These are phyloP conservation scores for Fukomys damarensis DNA, from an alignment of 2,113 vertebrate genomes.

Conservation along the genomic window DNA sequence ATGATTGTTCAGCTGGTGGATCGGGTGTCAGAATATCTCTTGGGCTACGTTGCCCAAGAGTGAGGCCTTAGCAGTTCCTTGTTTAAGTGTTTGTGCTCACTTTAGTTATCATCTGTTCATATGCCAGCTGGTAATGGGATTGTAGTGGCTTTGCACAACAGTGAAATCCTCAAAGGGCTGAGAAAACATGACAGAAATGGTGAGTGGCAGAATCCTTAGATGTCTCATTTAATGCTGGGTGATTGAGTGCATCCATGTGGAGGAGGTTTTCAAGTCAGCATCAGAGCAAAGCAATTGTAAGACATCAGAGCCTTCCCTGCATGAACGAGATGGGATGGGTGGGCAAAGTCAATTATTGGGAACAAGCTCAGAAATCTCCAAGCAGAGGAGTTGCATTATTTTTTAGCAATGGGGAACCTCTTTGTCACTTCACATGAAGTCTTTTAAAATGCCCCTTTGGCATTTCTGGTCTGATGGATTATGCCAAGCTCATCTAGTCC, in stretches of 20 bases:
- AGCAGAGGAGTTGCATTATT: neutral
- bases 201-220: conserved; percentile 71
- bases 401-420: conserved; percentile 35
- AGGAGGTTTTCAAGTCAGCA: conserved; percentile 68
- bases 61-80: conserved; percentile 71
- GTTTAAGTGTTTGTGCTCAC: conserved; percentile 75
- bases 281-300: conserved; percentile 42
- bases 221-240: conserved; percentile 73
- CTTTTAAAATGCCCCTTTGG: conserved; percentile 42
- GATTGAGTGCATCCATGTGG: conserved; percentile 70
- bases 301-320: neutral
- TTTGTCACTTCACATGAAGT: neutral
- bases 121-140: conserved; percentile 77
- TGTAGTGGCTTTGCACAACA: conserved; percentile 74
- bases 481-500: neutral
- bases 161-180: conserved; percentile 58
- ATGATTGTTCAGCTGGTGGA: conserved; percentile 64
- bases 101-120: conserved; percentile 77
- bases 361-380: conserved; percentile 32
- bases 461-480: conserved; percentile 19
- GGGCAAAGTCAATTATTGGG: conserved; percentile 13
- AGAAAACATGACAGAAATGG: conserved; percentile 76
- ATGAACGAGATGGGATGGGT: neutral
- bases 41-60: conserved; percentile 22
- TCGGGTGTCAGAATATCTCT: conserved; percentile 76